Evolutionary conservation across 2,888 invertebrate genomes (phyloP).

Genomic region (Synanthedon formicaeformis): DNA sequence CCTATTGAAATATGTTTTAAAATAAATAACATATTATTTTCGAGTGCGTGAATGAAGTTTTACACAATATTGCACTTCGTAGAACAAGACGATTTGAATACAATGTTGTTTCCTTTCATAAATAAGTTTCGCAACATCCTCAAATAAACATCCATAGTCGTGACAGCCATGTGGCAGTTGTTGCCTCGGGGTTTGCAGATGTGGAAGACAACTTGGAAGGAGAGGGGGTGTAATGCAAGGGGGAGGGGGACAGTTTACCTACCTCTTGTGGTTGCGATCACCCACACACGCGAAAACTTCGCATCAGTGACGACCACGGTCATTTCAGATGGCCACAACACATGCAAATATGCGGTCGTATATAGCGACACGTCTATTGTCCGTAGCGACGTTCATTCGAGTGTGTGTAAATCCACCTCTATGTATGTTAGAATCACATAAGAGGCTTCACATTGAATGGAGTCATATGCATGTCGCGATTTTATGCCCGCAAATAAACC

Average conservation of each 20-base stretch:
- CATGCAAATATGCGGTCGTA: not conserved
- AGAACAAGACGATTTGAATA: constrained; percentile 1
- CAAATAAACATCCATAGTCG: not conserved
- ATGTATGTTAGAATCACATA: not conserved
- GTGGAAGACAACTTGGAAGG: constrained; percentile 9
- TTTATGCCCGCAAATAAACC: not conserved
- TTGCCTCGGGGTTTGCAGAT: constrained; percentile 7
- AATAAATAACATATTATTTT: constrained; percentile 4
- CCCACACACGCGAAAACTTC: constrained; percentile 30
- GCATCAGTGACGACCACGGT: constrained; percentile 12
- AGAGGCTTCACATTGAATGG: not conserved
- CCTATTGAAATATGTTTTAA: constrained; percentile 9
- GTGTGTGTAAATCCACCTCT: not conserved
- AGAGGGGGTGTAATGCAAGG: constrained; percentile 1
- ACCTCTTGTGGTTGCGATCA: constrained; percentile 20
- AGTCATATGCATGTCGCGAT: not conserved
- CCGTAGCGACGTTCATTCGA: not conserved
- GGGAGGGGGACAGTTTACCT: constrained; percentile 6
- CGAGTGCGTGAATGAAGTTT: not conserved
- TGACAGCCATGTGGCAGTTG: not conserved
- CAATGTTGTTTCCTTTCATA: not conserved
- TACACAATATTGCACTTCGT: constrained; percentile 1
- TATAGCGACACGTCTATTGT: not conserved
- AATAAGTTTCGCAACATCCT: not conserved
- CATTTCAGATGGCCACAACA: constrained; percentile 1